Evolutionary conservation across 2,888 invertebrate species (phyloP).

Genomic region (Pollenia labialis): DNA sequence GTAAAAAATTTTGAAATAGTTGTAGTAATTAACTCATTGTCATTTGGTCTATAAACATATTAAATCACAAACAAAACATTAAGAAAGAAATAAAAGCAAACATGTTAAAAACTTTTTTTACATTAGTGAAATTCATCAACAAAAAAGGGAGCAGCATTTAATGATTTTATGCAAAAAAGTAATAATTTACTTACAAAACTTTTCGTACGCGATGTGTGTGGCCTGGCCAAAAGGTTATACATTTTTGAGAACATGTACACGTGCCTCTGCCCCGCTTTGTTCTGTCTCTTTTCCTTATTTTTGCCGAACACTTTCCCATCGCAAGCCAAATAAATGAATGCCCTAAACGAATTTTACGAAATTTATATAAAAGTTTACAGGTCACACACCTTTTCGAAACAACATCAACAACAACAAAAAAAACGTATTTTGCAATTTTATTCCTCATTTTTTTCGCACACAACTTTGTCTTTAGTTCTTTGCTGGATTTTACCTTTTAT

Average conservation of each 20-base stretch:
- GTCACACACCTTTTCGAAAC: constrained; percentile 64
- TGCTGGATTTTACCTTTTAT: constrained; percentile 44
- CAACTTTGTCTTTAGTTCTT: constrained; percentile 28
- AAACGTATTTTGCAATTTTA: constrained; percentile 49
- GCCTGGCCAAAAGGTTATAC: constrained; percentile 56
- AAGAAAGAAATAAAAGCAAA: background rate
- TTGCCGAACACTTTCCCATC: constrained; percentile 50
- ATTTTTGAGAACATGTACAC: constrained; percentile 55
- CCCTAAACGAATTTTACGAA: constrained; percentile 41
- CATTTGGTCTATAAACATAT: constrained; percentile 35
- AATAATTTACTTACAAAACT: constrained; percentile 15
- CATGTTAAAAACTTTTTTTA: background rate
- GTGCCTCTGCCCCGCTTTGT: constrained; percentile 42
- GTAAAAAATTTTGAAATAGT: constrained; percentile 19
- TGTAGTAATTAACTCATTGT: constrained; percentile 50
- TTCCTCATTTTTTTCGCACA: constrained; percentile 36
- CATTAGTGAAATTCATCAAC: constrained; percentile 14
- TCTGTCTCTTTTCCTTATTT: background rate
- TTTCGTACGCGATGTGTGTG: constrained; percentile 30
- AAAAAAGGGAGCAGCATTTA: constrained; percentile 69
- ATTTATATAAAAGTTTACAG: constrained; percentile 51
- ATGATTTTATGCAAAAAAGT: constrained; percentile 61
- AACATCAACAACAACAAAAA: background rate
- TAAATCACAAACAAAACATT: constrained; percentile 12
- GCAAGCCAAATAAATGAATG: constrained; percentile 36